These are phyloP conservation scores for Euplexia lucipara DNA, from an alignment of 2,888 invertebrate species.

Conservation along the genomic window DNA sequence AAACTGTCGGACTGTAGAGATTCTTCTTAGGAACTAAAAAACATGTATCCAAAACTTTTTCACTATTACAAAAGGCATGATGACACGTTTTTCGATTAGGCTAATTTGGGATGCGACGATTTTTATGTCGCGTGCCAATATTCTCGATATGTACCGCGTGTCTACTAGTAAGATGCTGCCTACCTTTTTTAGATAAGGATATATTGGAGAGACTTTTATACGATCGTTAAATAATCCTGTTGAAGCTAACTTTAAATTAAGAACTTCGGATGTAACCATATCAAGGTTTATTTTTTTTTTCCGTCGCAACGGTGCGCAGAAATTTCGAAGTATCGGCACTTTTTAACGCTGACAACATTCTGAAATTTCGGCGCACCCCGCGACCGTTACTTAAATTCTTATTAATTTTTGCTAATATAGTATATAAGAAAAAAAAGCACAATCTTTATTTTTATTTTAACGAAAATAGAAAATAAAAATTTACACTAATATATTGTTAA, in stretches of 20 bases:
- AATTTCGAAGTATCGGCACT: constrained; percentile 67
- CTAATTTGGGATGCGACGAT: constrained; percentile 78
- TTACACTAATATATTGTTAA: constrained; percentile 89
- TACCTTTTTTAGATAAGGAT: constrained; percentile 90
- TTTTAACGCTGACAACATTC: constrained; percentile 77
- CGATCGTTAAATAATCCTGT: constrained; percentile 90
- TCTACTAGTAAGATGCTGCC: constrained; percentile 85
- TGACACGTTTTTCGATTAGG: constrained; percentile 76
- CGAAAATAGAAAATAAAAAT: constrained; percentile 77
- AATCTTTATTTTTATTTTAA: constrained; percentile 85
- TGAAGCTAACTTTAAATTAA: constrained; percentile 88
- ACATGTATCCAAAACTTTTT: constrained; percentile 84
- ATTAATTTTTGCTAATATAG: constrained; percentile 89
- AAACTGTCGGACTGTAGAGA: constrained; percentile 63
- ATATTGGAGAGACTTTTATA: constrained; percentile 91
- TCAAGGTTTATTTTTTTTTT: constrained; percentile 79
- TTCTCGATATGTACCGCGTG: constrained; percentile 82
- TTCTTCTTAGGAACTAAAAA: constrained; percentile 83
- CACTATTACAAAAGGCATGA: constrained; percentile 81
- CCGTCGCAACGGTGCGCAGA: constrained; percentile 66
- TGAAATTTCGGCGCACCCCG: constrained; percentile 68
- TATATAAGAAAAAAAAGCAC: constrained; percentile 85
- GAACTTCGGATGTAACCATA: constrained; percentile 88
- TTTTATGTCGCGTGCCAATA: constrained; percentile 76
- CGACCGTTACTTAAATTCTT: constrained; percentile 72